A percentile compares a stretch with the other conserved stretches of the same genome.
Conservation (phyloP, 2,797 vertebrate species). For the Echeneis naucrates region DNA sequence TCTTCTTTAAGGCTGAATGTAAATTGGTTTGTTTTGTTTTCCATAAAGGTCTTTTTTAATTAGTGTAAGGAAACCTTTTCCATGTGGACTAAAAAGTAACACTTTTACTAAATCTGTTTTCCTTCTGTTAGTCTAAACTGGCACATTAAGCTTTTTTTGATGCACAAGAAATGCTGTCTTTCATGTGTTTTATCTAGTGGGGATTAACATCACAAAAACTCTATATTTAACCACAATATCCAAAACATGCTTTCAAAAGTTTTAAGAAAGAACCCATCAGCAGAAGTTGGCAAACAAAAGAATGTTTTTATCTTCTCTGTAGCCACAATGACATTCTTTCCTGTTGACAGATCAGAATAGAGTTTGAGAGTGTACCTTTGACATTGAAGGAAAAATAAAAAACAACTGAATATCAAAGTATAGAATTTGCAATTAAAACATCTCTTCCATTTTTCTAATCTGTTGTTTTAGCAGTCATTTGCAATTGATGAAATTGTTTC, state of each 20-base stretch:
- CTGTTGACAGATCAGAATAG: slow-evolving; percentile 50
- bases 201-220: neutral
- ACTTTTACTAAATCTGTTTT: neutral
- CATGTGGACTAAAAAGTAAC: neutral
- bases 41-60: too few species aligned
- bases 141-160: neutral
- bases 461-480: neutral
- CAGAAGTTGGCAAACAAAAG: neutral
- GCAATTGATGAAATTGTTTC: neutral
- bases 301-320: slow-evolving; percentile 40
- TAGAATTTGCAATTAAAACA: too few species aligned
- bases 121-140: neutral
- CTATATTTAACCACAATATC: neutral
- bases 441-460: neutral
- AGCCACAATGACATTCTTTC: slow-evolving; percentile 44
- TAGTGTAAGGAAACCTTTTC: neutral
- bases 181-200: neutral
- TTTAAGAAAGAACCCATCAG: neutral
- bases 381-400: neutral
- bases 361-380: slow-evolving; percentile 6
- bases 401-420: neutral
- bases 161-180: neutral
- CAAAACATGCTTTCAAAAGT: neutral
- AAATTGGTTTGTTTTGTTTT: too few species aligned
- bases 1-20: neutral